A percentile compares a stretch with the other conserved stretches of the same genome.
These are phyloP conservation scores for Geococcyx californianus DNA, from an alignment of 2,113 vertebrate species.

Conservation along the genomic window DNA sequence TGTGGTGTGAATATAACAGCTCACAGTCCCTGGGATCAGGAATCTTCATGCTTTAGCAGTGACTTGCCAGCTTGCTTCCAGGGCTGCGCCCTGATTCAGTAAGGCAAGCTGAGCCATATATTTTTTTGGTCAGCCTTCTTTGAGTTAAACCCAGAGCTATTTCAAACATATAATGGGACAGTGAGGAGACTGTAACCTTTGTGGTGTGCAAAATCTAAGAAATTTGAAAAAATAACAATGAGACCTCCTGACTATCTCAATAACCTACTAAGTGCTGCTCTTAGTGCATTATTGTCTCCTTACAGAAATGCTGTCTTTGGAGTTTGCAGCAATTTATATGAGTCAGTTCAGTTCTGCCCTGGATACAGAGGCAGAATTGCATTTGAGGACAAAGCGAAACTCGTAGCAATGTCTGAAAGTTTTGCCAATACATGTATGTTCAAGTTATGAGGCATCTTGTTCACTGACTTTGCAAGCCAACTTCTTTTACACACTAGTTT, in stretches of 20 bases:
- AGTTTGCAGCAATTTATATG: background rate
- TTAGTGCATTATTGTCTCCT: background rate
- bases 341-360: background rate
- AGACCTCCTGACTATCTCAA: background rate
- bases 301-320: background rate
- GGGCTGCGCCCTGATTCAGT: background rate
- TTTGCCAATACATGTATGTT: constrained; percentile 56
- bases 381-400: constrained; percentile 35
- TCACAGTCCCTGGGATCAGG: background rate
- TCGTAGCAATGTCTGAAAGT: constrained; percentile 34
- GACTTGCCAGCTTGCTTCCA: background rate
- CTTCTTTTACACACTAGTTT: constrained; percentile 21
- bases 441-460: constrained; percentile 43
- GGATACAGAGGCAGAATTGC: background rate
- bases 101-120: background rate
- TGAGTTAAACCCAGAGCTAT: background rate
- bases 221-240: background rate
- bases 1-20: background rate
- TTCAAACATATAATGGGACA: background rate
- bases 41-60: background rate
- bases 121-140: background rate
- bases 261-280: background rate
- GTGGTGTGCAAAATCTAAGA: background rate
- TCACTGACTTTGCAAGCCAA: constrained; percentile 34
- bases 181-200: background rate